Conservation (phyloP, 64 coral and sea anemone genomes). For the Montipora sp. region DNA sequence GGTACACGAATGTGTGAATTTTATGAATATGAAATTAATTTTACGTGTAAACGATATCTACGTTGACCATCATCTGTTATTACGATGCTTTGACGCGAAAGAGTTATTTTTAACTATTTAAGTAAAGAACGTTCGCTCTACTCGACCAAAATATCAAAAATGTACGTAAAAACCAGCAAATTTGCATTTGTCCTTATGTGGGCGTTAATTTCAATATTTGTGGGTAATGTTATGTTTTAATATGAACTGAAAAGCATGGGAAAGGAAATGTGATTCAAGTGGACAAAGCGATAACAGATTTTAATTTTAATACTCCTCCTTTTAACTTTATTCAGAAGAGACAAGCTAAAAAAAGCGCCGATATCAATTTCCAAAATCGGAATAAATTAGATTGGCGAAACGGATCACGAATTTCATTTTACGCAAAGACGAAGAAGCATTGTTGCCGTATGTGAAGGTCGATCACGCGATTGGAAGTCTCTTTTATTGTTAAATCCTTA, state of each 20-base stretch:
- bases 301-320: not conserved
- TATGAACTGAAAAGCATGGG: not conserved
- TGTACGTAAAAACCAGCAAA: not conserved
- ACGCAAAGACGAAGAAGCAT: not conserved
- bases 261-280: not conserved
- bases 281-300: not conserved
- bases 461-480: not conserved
- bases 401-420: not conserved
- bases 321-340: not conserved
- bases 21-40: too few relatives aligned
- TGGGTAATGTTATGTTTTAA: not conserved
- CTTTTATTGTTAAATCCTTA: not conserved
- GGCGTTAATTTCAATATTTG: not conserved
- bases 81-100: not conserved
- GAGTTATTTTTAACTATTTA: not conserved
- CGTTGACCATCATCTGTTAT: too few relatives aligned
- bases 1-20: too few relatives aligned
- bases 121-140: not conserved
- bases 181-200: not conserved
- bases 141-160: not conserved
- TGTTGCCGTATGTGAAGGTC: not conserved
- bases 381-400: slow-evolving; percentile 12
- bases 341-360: not conserved
- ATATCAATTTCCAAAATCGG: slow-evolving; percentile 4
- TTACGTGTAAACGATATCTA: too few relatives aligned